phyloP scores from a whole-genome alignment of 92 coral and sea anemone genomes.

The Siderastrea siderea region DNA sequence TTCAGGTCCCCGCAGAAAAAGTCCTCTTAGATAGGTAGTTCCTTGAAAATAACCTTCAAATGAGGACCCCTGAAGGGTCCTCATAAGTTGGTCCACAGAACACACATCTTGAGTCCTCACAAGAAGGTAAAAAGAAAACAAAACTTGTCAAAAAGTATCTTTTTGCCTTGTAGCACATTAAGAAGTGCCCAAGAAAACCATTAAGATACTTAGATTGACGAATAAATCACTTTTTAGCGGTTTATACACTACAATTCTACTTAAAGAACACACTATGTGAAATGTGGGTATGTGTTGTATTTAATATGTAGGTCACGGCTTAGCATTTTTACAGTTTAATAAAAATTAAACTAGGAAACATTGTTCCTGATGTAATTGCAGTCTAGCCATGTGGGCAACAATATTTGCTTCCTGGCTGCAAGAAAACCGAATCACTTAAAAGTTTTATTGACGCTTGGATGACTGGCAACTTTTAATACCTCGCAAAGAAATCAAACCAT shows the following conservation, averaged over 20 bases:
- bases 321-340: too few relatives aligned
- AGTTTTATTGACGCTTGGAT: too few relatives aligned
- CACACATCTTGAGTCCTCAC: slow-evolving; percentile 7
- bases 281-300: too few relatives aligned
- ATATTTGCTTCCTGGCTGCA: too few relatives aligned
- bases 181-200: slow-evolving; percentile 19
- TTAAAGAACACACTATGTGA: too few relatives aligned
- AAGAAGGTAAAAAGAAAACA: not conserved
- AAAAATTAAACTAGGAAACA: too few relatives aligned
- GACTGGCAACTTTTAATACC: too few relatives aligned
- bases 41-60: not conserved
- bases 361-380: too few relatives aligned
- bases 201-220: slow-evolving; percentile 8
- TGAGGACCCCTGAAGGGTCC: slow-evolving; percentile 11
- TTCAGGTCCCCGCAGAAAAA: not conserved
- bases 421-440: too few relatives aligned
- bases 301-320: too few relatives aligned
- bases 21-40: not conserved
- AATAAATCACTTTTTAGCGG: not conserved
- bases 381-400: too few relatives aligned
- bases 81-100: slow-evolving; percentile 1
- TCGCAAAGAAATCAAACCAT: too few relatives aligned
- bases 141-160: not conserved
- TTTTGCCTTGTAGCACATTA: not conserved
- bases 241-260: not conserved